Evolutionary conservation across 2,797 vertebrate genomes (phyloP).

Genomic region (Hippoglossus hippoglossus): DNA sequence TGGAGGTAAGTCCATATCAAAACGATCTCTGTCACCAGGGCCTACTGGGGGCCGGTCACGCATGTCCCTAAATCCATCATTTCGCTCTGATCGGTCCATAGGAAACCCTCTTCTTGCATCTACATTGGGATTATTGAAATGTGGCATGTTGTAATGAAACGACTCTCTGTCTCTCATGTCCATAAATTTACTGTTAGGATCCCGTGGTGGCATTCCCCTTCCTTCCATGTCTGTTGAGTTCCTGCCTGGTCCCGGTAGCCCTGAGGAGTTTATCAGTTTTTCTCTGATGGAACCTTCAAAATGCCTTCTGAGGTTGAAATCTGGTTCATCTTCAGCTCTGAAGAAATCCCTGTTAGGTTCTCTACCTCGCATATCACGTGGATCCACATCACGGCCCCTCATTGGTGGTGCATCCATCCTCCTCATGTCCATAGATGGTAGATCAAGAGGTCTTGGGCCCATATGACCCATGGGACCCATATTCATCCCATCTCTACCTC

Average conservation of each 20-base stretch:
- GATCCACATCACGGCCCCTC: constrained; percentile 89
- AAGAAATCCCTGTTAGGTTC: constrained; percentile 85
- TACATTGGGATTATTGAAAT: constrained; percentile 78
- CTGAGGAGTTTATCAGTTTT: constrained; percentile 83
- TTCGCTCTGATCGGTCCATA: constrained; percentile 75
- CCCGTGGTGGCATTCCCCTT: constrained; percentile 87
- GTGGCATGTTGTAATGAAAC: constrained; percentile 83
- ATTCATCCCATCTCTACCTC: constrained; percentile 94
- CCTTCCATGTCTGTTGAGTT: constrained; percentile 86
- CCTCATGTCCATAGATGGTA: constrained; percentile 90
- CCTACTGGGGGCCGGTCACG: constrained; percentile 83
- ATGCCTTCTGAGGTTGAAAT: constrained; percentile 86
- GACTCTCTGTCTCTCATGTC: constrained; percentile 90
- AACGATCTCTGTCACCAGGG: constrained; percentile 67
- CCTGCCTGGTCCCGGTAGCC: constrained; percentile 87
- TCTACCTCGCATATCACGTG: constrained; percentile 88
- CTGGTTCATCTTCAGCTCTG: constrained; percentile 74
- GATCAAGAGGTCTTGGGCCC: constrained; percentile 87
- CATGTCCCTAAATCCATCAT: constrained; percentile 85
- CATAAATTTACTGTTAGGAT: constrained; percentile 85
- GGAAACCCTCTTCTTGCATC: constrained; percentile 83
- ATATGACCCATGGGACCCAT: constrained; percentile 83
- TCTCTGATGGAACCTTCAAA: constrained; percentile 77
- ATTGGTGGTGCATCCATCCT: constrained; percentile 89
- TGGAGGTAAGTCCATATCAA: constrained; percentile 76